Conservation (phyloP, 2,797 vertebrate species). For the Masticophis lateralis region DNA sequence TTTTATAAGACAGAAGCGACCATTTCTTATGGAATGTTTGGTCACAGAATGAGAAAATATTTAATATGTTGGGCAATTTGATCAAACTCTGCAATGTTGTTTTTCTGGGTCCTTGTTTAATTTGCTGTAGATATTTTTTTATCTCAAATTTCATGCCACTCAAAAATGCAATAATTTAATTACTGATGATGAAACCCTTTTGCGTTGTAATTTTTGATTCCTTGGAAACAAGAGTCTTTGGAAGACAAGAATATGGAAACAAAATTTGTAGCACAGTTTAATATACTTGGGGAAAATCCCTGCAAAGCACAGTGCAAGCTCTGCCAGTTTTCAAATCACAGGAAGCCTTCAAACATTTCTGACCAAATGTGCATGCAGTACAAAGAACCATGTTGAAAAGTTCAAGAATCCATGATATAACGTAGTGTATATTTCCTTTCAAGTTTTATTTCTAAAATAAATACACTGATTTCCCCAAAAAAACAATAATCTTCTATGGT, state of each 20-base stretch:
- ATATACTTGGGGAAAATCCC: neutral
- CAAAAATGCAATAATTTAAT: neutral
- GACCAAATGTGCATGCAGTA: neutral
- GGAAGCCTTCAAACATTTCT: neutral
- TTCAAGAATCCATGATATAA: neutral
- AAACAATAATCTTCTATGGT: neutral
- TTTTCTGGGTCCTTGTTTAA: neutral
- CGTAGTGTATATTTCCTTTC: neutral
- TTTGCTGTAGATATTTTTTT: neutral
- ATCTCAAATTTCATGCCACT: neutral
- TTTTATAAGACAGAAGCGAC: neutral
- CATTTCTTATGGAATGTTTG: neutral
- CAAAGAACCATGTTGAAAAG: neutral
- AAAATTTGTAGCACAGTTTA: neutral
- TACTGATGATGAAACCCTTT: neutral
- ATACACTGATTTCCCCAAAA: neutral
- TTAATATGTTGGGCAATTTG: neutral
- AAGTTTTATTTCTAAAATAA: neutral
- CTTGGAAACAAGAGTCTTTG: neutral
- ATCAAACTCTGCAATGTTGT: neutral
- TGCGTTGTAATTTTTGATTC: neutral
- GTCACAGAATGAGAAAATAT: neutral
- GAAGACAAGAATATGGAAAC: neutral
- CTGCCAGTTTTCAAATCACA: neutral
- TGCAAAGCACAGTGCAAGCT: neutral